Evolutionary conservation across 2,113 vertebrate genomes (phyloP), one percentile per base, ranked within the genome.

Genomic region (Sarotherodon lohbergeri): DNA sequence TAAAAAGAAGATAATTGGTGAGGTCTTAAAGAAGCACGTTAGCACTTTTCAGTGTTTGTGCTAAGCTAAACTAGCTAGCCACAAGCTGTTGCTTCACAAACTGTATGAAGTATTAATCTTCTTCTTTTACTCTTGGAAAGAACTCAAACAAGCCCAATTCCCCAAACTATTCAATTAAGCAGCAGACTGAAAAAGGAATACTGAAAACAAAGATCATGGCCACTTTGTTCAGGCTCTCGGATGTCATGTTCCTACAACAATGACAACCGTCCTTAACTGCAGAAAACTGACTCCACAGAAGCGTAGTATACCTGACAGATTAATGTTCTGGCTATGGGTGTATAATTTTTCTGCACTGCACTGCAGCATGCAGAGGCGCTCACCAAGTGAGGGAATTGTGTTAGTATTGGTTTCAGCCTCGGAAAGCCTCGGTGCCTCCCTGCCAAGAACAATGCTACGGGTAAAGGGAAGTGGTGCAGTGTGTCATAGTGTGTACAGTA

Each of bases 321-420:
- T 52, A 19, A 16, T 19, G 52, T n/a, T 46, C 46, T 32, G 27
- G 22, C 22, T 24, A n/a, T 50, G 32, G 34, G 6, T 3, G 54
- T 80, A 34, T 32, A 41, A 32, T 90, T 87, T 84, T 63, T 78
- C 79, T 87, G 66, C 83, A 17, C 80, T 86, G 91, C 87, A 89
- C 63, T 92, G 92, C 91, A 91, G 88, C 76, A 88, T 73, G 56
- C 83, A 80, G 81, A 78, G 43, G 43, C 5, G 83, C 84, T 56
- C 56, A 6, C 61, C 82, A 17, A 50, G 19, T 83, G 10, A 61
- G 86, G 76, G 39, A 63, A 76, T 89, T 85, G 56, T 83, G 88
- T 90, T 93, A 86, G 83, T 43, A 73, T 76, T 81, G 91, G 82
- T 87, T 90, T 84, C 61, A 78, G 63, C 34, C 22, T 22, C 22